Evolutionary conservation across 2,888 invertebrate genomes (phyloP).

Genomic region (Helicoverpa assulta): DNA sequence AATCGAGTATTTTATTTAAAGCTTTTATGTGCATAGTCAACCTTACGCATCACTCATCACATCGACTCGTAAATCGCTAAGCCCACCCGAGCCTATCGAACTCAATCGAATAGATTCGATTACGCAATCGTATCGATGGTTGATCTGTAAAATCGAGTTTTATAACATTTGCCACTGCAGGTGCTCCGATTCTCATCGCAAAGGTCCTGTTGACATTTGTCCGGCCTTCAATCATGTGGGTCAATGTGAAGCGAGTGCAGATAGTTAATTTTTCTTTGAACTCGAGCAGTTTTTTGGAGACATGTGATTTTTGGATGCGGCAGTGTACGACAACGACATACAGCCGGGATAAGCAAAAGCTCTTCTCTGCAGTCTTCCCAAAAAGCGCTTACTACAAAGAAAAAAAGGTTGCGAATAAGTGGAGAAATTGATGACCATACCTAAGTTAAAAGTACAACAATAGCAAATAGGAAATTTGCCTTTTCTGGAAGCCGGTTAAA

Average conservation of each 20-base stretch:
- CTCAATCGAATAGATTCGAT: slow-evolving; percentile 41
- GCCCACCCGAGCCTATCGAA: slow-evolving; percentile 6
- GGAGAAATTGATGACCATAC: too few species aligned
- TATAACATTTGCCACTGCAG: slow-evolving; percentile 68
- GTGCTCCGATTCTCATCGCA: slow-evolving; percentile 82
- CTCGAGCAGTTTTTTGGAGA: slow-evolving; percentile 37
- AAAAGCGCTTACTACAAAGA: too few species aligned
- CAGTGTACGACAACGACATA: neutral
- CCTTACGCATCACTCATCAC: neutral
- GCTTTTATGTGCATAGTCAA: neutral
- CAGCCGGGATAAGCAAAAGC: neutral
- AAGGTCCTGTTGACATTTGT: slow-evolving; percentile 87
- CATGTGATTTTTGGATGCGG: slow-evolving; percentile 33
- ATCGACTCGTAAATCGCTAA: neutral
- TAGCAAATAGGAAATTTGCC: too few species aligned
- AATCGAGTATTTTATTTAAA: neutral
- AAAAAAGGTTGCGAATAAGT: too few species aligned
- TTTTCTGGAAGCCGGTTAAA: too few species aligned
- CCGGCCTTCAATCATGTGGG: slow-evolving; percentile 81
- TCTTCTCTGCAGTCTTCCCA: too few species aligned
- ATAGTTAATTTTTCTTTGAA: slow-evolving; percentile 45
- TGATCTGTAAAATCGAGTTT: slow-evolving; percentile 58
- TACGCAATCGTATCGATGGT: slow-evolving; percentile 43
- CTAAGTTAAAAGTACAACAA: too few species aligned
- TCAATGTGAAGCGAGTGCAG: slow-evolving; percentile 74